Conservation (phyloP, 2,888 invertebrate genomes). For the Sicus ferrugineus region DNA sequence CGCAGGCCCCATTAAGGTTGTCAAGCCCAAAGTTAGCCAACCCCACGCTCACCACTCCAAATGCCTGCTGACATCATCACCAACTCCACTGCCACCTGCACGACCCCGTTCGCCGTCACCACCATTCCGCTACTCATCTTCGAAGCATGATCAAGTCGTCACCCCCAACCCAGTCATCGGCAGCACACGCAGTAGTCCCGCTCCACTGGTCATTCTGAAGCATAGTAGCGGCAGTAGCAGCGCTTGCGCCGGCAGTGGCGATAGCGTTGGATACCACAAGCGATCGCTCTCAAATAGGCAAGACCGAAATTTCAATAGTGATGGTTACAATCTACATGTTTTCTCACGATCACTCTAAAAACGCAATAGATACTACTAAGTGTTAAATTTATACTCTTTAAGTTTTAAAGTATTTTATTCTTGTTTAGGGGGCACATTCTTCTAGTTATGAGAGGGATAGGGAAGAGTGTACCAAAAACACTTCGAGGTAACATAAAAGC, state of each 20-base stretch:
- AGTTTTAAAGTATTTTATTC: too few species aligned
- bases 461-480: too few species aligned
- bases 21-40: not conserved
- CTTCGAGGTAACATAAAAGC: too few species aligned
- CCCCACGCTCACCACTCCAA: slow-evolving; percentile 24
- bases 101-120: slow-evolving; percentile 46
- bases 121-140: slow-evolving; percentile 46
- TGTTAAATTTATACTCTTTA: too few species aligned
- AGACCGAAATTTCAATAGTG: slow-evolving; percentile 31
- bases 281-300: slow-evolving; percentile 49
- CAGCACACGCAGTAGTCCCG: slow-evolving; percentile 41
- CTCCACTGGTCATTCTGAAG: slow-evolving; percentile 42
- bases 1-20: slow-evolving; percentile 17
- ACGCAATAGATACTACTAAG: not conserved
- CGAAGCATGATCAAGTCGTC: slow-evolving; percentile 46
- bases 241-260: slow-evolving; percentile 38
- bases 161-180: slow-evolving; percentile 37
- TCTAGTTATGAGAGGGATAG: too few species aligned
- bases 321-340: slow-evolving; percentile 14
- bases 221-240: slow-evolving; percentile 41
- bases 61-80: slow-evolving; percentile 5
- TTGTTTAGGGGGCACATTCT: too few species aligned
- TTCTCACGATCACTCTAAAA: not conserved
- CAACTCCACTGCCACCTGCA: slow-evolving; percentile 35
- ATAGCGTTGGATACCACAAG: slow-evolving; percentile 46